phyloP scores from a whole-genome alignment of 2,888 invertebrate genomes.

The Drosophila prolongata region DNA sequence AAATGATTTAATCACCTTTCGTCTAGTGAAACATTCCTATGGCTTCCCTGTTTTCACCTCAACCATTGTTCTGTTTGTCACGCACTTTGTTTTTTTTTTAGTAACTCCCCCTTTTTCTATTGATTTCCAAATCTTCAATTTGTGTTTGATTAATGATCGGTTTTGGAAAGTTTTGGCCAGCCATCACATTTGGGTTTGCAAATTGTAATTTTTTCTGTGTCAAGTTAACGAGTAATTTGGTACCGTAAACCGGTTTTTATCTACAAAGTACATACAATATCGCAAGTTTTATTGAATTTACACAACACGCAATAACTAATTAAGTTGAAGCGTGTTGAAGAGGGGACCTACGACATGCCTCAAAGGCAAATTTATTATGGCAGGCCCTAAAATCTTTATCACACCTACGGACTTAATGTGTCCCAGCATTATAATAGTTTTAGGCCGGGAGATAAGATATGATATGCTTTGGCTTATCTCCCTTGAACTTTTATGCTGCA shows the following conservation, averaged over 20 bases:
- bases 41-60: slow-evolving; percentile 22
- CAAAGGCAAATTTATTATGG: slow-evolving; percentile 32
- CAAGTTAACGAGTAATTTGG: slow-evolving; percentile 39
- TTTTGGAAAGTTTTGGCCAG: slow-evolving; percentile 22
- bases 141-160: slow-evolving; percentile 30
- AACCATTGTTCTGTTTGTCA: slow-evolving; percentile 1
- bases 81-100: slow-evolving; percentile 3
- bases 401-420: slow-evolving; percentile 1
- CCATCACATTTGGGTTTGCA: slow-evolving; percentile 20
- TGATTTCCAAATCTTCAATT: slow-evolving; percentile 11
- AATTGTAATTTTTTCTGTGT: slow-evolving; percentile 55
- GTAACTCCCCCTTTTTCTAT: not conserved
- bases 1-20: slow-evolving; percentile 10
- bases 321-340: not conserved
- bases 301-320: slow-evolving; percentile 23
- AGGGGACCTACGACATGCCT: slow-evolving; percentile 10
- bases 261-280: slow-evolving; percentile 6
- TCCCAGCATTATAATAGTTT: slow-evolving; percentile 5
- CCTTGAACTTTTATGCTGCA: slow-evolving; percentile 36
- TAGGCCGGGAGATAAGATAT: slow-evolving; percentile 18
- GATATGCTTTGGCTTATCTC: slow-evolving; percentile 24
- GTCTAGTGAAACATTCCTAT: slow-evolving; percentile 6
- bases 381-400: slow-evolving; percentile 32
- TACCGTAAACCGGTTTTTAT: slow-evolving; percentile 27
- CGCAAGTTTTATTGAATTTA: slow-evolving; percentile 11